Base-by-base conservation (phyloP, 2,888 invertebrate genomes). In the Omphaloscelis lunosa region DNA sequence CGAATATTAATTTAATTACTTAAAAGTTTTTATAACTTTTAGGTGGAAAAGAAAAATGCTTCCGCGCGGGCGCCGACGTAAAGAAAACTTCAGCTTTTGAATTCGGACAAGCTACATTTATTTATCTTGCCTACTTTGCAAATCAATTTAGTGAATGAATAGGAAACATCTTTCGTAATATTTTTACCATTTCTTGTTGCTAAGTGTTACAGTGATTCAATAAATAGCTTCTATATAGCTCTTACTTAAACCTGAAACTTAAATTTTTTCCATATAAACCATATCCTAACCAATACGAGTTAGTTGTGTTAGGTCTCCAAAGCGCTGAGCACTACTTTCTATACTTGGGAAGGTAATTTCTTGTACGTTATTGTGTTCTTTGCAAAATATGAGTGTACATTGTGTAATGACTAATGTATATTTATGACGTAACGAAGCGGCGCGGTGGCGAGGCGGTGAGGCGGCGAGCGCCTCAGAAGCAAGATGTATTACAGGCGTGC, bases 1-100 rank as follows among this genome's bases (percentile, higher is more conserved):
- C 92, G 93, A 95, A 95, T 95, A 95, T 94, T 95, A 94, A 95
- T 94, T 94, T 94, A 94, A 95, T 95, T 95, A 95, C 92, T 93
- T 91, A 93, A 93, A 95, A 95, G 93, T 94, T 95, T 94, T 93
- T 93, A 91, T 91, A 93, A 93, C 93, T 93, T 93, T 92, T 93
- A 91, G 92, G 93, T 93, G 90, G 90, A 86, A 91, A 87, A 77
- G 90, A 91, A 93, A 94, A 94, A 94, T 90, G 89, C 89, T 87
- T 85, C 82, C 82, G 75, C 79, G 75, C 85, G 79, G 75, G 81
- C 80, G 82, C 84, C 83, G 79, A 86, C 85, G 87, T 88, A 89
- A 90, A 92, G 87, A 86, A 90, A 93, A 92, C 88, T 92, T 91
- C 77, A 79, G 80, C 82, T 90, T 92, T 90, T 89, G 86, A 90